These are phyloP conservation scores for Zosterops hypoxanthus DNA, from an alignment of 2,113 vertebrate species.

Conservation along the genomic window DNA sequence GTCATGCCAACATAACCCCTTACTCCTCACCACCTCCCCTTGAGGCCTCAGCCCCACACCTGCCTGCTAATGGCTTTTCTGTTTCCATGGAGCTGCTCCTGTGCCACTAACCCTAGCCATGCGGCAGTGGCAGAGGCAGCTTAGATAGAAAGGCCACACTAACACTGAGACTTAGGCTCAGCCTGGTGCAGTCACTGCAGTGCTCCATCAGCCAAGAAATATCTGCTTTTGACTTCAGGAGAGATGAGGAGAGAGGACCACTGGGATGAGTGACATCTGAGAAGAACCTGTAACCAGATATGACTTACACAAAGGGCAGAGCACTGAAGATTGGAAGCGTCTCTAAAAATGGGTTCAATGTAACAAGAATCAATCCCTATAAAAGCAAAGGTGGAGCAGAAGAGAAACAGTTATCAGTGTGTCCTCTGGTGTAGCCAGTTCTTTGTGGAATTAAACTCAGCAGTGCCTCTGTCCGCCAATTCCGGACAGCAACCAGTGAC, in stretches of 20 bases:
- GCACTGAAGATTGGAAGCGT: not conserved
- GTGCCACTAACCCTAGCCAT: accelerated
- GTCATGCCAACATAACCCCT: not conserved
- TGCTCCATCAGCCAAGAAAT: not conserved
- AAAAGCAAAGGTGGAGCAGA: not conserved
- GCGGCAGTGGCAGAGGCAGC: not conserved
- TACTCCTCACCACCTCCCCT: accelerated
- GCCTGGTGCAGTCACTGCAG: not conserved
- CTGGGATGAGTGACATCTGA: not conserved
- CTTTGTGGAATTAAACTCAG: not conserved
- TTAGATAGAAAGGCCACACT: not conserved
- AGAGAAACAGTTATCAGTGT: not conserved
- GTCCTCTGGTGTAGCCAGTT: not conserved
- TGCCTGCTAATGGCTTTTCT: not conserved
- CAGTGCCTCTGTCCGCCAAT: not conserved
- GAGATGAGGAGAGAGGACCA: not conserved
- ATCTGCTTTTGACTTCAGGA: not conserved
- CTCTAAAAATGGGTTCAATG: not conserved
- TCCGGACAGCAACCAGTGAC: not conserved
- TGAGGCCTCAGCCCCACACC: accelerated
- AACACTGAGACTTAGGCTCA: not conserved
- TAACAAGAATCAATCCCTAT: not conserved
- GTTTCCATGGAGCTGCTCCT: not conserved
- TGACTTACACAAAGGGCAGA: not conserved
- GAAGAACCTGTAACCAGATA: not conserved